A percentile compares a stretch with the other conserved stretches of the same genome.
Conservation (phyloP, 2,797 vertebrate species). For the Sardinella longiceps region DNA sequence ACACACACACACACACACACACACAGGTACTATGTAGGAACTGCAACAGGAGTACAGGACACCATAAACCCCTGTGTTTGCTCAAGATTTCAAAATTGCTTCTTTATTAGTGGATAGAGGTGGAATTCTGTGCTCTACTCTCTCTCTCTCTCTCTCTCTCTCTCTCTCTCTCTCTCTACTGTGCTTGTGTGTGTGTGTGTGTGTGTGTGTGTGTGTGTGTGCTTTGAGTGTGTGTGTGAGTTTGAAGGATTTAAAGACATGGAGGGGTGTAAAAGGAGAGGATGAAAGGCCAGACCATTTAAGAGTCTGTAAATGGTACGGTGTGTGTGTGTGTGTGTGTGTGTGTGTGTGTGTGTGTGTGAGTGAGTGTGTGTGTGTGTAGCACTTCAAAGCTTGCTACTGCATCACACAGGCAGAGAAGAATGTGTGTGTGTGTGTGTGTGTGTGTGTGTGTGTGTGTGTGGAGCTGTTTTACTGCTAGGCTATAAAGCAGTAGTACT, state of each 20-base stretch:
- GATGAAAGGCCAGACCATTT: constrained; percentile 33
- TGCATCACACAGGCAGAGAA: not conserved
- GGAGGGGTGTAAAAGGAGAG: not conserved
- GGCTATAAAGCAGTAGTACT: too few species aligned
- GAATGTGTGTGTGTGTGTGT: not conserved
- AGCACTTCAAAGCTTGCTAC: constrained; percentile 13
- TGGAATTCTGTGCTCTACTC: not conserved
- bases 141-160: not conserved
- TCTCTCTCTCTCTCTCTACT: not conserved
- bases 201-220: constrained; percentile 19
- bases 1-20: not conserved
- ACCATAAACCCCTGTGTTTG: not conserved
- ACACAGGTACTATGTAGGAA: not conserved
- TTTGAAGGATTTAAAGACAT: constrained; percentile 26
- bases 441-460: too few species aligned
- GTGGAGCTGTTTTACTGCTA: too few species aligned
- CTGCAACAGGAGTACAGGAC: not conserved
- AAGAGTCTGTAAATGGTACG: constrained; percentile 34
- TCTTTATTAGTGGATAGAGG: not conserved
- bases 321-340: constrained; percentile 30
- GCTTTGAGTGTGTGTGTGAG: constrained; percentile 8
- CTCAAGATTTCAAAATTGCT: not conserved
- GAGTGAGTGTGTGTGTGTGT: constrained; percentile 1
- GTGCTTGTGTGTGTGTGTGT: constrained; percentile 72
- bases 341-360: not conserved